phyloP scores from a whole-genome alignment of 2,797 vertebrate genomes.

The Stomatorhinus walkeri region DNA sequence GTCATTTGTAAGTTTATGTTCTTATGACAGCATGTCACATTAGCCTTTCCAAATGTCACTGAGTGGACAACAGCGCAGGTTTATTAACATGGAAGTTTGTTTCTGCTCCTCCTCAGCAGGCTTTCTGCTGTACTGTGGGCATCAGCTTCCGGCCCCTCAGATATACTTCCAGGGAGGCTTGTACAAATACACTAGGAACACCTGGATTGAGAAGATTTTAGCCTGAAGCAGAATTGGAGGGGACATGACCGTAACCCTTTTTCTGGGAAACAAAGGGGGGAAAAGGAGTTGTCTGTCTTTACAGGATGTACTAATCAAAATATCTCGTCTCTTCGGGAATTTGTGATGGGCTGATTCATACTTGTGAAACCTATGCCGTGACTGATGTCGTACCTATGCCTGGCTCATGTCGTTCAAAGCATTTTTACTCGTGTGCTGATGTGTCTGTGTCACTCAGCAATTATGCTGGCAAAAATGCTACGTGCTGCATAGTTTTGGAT shows the following conservation, averaged over 20 bases:
- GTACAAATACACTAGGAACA: too few species aligned
- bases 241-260: too few species aligned
- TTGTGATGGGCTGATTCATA: not conserved
- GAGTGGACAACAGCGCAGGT: not conserved
- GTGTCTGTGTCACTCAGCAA: not conserved
- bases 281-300: too few species aligned
- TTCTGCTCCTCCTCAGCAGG: constrained; percentile 42
- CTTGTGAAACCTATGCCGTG: not conserved
- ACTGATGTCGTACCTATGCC: not conserved
- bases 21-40: not conserved
- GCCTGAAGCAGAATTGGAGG: too few species aligned
- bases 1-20: too few species aligned
- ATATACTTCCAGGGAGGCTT: too few species aligned
- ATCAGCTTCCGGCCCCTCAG: too few species aligned
- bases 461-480: not conserved
- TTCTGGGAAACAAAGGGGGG: too few species aligned
- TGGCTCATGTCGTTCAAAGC: not conserved
- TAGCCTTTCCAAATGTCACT: not conserved
- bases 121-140: constrained; percentile 56
- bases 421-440: not conserved
- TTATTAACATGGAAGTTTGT: not conserved
- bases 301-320: too few species aligned
- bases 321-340: too few species aligned
- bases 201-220: too few species aligned
- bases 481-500: not conserved